A percentile compares a stretch with the other conserved stretches of the same genome.
phyloP scores from a whole-genome alignment of 1,140 invertebrate species.

The Bombus huntii region DNA sequence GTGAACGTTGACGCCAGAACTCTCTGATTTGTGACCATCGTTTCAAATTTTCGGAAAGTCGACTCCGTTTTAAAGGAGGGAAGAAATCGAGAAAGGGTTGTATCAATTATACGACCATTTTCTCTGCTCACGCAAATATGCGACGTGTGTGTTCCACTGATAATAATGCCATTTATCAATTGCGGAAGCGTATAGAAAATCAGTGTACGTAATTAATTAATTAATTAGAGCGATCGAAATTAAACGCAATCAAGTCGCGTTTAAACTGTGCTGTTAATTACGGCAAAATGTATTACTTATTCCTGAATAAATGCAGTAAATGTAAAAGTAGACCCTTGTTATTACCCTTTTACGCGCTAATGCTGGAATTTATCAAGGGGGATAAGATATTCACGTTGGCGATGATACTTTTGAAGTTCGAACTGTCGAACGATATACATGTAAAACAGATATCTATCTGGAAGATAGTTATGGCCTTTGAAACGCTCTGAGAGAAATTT shows the following conservation, averaged over 20 bases:
- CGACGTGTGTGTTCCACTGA: background rate
- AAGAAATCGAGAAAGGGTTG: background rate
- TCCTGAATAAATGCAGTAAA: no score
- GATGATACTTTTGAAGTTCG: background rate
- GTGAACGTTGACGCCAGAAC: background rate
- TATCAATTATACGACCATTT: background rate
- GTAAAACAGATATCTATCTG: background rate
- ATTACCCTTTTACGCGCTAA: background rate
- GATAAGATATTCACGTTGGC: background rate
- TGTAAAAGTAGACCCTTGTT: no score
- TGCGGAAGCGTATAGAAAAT: background rate
- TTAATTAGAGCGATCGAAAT: background rate
- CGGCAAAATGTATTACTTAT: background rate
- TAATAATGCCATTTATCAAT: background rate
- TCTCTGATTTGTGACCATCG: background rate
- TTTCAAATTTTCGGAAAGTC: background rate
- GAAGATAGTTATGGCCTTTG: background rate
- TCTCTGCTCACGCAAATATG: background rate
- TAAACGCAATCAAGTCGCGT: background rate
- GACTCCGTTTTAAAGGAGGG: rapidly evolving
- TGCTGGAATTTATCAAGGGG: background rate
- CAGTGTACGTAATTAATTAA: background rate
- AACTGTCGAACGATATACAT: background rate
- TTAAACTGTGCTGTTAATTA: background rate
- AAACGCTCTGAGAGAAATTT: conserved; percentile 5